These are phyloP conservation scores for Lottia scabra DNA, from an alignment of 2,888 invertebrate genomes.

Conservation along the genomic window DNA sequence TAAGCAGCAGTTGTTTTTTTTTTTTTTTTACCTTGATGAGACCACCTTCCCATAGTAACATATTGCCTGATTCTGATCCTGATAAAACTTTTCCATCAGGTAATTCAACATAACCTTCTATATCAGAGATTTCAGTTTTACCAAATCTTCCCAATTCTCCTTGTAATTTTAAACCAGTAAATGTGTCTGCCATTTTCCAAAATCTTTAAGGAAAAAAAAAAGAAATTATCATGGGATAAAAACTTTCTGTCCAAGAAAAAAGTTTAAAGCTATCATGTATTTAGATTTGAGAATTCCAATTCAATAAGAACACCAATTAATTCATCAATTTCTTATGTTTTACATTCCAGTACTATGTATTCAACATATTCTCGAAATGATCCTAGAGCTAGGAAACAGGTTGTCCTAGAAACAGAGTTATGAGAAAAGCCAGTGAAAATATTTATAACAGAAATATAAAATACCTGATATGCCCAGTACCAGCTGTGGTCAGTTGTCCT, in stretches of 20 bases:
- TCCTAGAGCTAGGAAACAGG: no score
- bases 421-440: background rate
- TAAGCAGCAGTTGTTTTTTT: no score
- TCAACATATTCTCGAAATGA: no score
- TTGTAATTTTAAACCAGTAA: constrained; percentile 90
- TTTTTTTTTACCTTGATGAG: constrained; percentile 83
- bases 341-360: no score
- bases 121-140: constrained; percentile 91
- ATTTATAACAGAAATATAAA: background rate
- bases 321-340: no score
- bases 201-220: constrained; percentile 75
- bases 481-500: constrained; percentile 83
- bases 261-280: no score
- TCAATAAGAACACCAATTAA: no score
- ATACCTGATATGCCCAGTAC: constrained; percentile 72
- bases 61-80: constrained; percentile 91
- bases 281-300: no score
- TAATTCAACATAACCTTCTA: constrained; percentile 85
- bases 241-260: background rate
- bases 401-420: no score
- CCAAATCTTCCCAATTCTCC: constrained; percentile 91
- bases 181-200: constrained; percentile 93
- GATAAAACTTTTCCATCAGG: constrained; percentile 92
- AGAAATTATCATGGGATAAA: background rate
- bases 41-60: constrained; percentile 91